phyloP scores from a whole-genome alignment of 2,797 vertebrate species.

The Hoplostethus mediterraneus region DNA sequence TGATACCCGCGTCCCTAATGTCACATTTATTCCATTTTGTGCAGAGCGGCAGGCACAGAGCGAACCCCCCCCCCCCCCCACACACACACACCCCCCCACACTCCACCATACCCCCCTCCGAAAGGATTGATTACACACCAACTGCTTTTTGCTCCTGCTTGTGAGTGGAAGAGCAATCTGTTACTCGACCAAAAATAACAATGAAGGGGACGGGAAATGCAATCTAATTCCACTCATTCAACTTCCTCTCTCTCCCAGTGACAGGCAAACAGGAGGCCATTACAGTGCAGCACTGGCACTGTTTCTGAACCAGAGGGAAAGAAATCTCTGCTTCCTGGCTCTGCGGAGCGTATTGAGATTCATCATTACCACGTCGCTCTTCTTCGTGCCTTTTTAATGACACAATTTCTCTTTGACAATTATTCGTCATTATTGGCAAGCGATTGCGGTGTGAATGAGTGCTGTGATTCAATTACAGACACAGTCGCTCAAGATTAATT shows the following conservation, averaged over 20 bases:
- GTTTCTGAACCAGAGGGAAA: constrained; percentile 52
- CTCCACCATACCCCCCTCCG: constrained; percentile 64
- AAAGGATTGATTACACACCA: constrained; percentile 88
- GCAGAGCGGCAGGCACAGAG: constrained; percentile 81
- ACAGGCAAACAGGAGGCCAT: constrained; percentile 79
- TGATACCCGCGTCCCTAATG: constrained; percentile 90
- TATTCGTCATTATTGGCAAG: constrained; percentile 73
- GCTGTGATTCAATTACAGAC: constrained; percentile 72
- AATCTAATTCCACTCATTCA: constrained; percentile 83
- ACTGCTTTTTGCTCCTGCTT: constrained; percentile 79
- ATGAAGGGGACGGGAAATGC: constrained; percentile 77
- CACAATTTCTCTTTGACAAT: constrained; percentile 74
- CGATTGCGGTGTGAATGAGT: constrained; percentile 50
- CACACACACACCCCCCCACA: neutral
- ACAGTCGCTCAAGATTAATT: constrained; percentile 64
- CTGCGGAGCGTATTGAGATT: constrained; percentile 60
- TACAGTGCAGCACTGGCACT: constrained; percentile 68
- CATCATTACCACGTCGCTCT: constrained; percentile 66
- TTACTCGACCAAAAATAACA: constrained; percentile 86
- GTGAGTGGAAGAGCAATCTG: constrained; percentile 82
- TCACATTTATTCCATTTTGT: constrained; percentile 89
- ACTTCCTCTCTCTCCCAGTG: constrained; percentile 69
- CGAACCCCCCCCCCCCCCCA: constrained; percentile 57
- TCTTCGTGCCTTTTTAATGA: constrained; percentile 63
- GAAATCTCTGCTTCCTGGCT: constrained; percentile 50